Conservation (phyloP, 2,888 invertebrate species). For the Girardia tigrina region DNA sequence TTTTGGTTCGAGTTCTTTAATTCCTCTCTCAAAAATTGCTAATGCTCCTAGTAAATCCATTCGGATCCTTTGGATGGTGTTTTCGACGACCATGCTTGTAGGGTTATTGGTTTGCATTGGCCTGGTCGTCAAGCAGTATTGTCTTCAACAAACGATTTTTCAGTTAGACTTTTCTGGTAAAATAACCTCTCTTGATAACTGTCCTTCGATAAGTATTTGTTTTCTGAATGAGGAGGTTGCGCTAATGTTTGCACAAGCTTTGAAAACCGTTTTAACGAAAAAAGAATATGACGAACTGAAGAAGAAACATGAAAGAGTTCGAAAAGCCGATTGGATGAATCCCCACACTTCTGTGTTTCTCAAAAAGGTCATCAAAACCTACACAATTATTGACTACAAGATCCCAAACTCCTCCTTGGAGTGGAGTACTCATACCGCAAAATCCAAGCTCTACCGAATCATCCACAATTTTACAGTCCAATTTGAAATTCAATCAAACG, state of each 20-base stretch:
- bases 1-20: conserved; percentile 11
- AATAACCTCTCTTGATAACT: background rate
- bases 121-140: conserved; percentile 28
- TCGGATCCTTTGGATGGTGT: conserved; percentile 17
- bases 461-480: background rate
- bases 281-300: background rate
- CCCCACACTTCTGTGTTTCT: background rate
- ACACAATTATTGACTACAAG: background rate
- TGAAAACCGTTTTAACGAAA: background rate
- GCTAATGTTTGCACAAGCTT: background rate
- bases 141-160: conserved; percentile 29
- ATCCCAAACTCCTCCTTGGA: background rate
- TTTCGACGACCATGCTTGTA: conserved; percentile 10
- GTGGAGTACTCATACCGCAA: background rate
- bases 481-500: background rate
- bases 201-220: background rate
- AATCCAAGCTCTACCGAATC: background rate
- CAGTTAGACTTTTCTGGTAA: conserved; percentile 6
- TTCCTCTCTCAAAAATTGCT: conserved; percentile 28
- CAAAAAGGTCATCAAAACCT: background rate
- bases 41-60: conserved; percentile 30
- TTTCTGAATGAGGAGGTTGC: background rate
- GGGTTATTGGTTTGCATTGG: conserved; percentile 24
- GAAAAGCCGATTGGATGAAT: background rate
- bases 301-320: background rate